Conservation (phyloP, 2,113 vertebrate genomes). For the Actinemys pallida region DNA sequence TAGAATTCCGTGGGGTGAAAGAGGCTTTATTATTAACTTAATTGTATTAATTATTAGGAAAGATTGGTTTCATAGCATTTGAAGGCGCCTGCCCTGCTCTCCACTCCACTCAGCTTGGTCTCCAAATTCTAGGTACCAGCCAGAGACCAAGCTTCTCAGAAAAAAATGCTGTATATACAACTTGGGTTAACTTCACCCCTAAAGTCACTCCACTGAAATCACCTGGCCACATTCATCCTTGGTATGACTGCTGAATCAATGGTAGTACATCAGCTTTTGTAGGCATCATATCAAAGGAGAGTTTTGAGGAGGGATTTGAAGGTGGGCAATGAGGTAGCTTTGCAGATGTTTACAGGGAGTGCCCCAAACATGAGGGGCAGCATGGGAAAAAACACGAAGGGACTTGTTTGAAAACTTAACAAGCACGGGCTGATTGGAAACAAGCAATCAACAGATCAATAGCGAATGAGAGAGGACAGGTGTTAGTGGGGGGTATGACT, state of each 20-base stretch:
- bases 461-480: not conserved
- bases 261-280: not conserved
- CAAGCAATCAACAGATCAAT: not conserved
- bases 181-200: not conserved
- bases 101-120: accelerated
- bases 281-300: not conserved
- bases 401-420: not conserved
- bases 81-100: not conserved
- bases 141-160: not conserved
- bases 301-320: not conserved
- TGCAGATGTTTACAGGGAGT: not conserved
- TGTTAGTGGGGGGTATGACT: not conserved
- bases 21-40: not conserved
- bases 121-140: not conserved
- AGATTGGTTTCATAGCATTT: not conserved
- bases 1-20: not conserved
- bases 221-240: not conserved
- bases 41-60: not conserved
- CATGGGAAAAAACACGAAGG: not conserved
- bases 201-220: not conserved
- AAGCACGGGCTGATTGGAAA: not conserved
- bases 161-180: not conserved
- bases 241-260: not conserved
- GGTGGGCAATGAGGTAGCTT: not conserved
- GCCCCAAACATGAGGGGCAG: not conserved